Evolutionary conservation across 2,888 invertebrate genomes (phyloP).

Genomic region (Tipula unca): DNA sequence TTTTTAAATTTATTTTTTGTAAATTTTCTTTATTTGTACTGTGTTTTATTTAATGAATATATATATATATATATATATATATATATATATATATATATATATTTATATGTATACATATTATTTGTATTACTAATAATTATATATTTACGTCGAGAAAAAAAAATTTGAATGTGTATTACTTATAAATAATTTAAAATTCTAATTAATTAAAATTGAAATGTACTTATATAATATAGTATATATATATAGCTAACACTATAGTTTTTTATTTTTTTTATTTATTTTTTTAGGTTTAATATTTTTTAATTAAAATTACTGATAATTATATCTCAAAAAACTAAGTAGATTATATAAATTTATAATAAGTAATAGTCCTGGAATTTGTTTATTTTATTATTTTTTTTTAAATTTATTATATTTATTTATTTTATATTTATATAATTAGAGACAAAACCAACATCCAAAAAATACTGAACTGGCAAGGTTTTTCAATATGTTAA

Average conservation of each 20-base stretch:
- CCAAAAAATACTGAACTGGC: neutral
- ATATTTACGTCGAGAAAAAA: neutral
- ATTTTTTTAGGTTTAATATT: neutral
- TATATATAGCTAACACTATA: neutral
- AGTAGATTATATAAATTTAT: neutral
- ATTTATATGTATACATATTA: neutral
- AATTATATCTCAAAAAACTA: neutral
- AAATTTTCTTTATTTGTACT: neutral
- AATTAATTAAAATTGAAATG: neutral
- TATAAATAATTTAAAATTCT: conserved; percentile 8
- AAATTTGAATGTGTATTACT: neutral
- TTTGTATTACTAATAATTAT: neutral
- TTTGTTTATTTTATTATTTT: neutral
- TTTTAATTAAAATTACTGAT: neutral
- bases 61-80: too few species aligned
- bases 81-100: too few species aligned
- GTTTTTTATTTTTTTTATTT: neutral
- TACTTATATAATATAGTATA: neutral
- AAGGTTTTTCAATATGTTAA: neutral
- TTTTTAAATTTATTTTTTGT: neutral
- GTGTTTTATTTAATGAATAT: neutral
- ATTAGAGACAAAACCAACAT: neutral
- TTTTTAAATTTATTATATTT: neutral
- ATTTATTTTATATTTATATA: neutral
- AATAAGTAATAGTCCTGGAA: conserved; percentile 14